phyloP scores from a whole-genome alignment of 2,888 invertebrate genomes.

The Spatulosminthurus flaviceps region DNA sequence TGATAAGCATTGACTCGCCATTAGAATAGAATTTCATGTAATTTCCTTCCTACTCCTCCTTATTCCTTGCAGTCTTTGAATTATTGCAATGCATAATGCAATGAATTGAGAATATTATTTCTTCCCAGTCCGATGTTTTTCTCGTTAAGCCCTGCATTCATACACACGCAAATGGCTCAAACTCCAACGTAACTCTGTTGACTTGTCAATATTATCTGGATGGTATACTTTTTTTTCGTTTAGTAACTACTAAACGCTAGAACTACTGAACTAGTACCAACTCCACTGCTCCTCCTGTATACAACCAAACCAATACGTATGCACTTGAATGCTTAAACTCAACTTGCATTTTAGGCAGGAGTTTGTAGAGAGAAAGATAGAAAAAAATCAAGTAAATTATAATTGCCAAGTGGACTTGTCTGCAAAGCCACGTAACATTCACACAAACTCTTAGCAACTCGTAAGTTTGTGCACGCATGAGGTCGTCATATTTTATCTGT shows the following conservation, averaged over 20 bases:
- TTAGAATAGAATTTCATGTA: conserved; percentile 20
- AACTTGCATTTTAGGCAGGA: background rate
- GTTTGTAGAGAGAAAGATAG: background rate
- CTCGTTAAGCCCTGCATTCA: conserved; percentile 24
- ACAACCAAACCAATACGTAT: background rate
- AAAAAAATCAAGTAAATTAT: conserved; percentile 43
- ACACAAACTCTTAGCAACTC: conserved; percentile 26
- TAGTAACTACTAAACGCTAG: too few relatives aligned
- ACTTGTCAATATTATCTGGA: too few relatives aligned
- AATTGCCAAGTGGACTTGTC: conserved; percentile 45
- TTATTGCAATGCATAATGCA: conserved; percentile 30
- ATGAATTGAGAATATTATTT: conserved; percentile 7
- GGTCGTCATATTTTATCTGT: conserved; percentile 42
- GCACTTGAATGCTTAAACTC: background rate
- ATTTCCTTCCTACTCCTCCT: conserved; percentile 11
- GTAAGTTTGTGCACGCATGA: conserved; percentile 33
- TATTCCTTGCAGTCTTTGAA: conserved; percentile 6
- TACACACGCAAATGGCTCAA: background rate
- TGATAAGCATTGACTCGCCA: background rate
- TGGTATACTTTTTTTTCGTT: too few relatives aligned
- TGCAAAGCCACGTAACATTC: conserved; percentile 21
- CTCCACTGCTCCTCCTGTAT: too few relatives aligned
- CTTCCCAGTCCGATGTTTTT: conserved; percentile 15
- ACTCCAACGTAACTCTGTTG: background rate
- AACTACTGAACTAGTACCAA: too few relatives aligned